These are phyloP conservation scores for Synergus umbraculus DNA, from an alignment of 2,888 invertebrate species.

Conservation along the genomic window DNA sequence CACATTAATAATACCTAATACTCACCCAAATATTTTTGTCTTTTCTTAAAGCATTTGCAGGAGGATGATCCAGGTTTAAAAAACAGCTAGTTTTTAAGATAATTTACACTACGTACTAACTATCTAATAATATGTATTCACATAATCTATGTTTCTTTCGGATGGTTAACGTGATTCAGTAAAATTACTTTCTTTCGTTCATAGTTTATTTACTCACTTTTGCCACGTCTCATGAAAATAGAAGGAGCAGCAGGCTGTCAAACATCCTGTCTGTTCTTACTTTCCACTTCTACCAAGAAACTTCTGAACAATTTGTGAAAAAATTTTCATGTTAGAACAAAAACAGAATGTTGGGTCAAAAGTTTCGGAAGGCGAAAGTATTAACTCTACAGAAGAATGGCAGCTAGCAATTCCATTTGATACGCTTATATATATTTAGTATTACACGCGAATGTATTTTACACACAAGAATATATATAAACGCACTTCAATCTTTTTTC, in stretches of 20 bases:
- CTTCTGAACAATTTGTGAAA: conserved; percentile 9
- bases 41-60: conserved; percentile 77
- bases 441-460: conserved; percentile 68
- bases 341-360: conserved; percentile 6
- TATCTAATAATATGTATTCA: conserved; percentile 70
- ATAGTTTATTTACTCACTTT: conserved; percentile 70
- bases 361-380: conserved; percentile 23
- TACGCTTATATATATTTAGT: conserved; percentile 64
- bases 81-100: conserved; percentile 75
- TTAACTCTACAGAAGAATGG: conserved; percentile 3
- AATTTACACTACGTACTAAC: conserved; percentile 66
- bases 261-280: conserved; percentile 22
- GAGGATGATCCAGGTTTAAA: conserved; percentile 78
- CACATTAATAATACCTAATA: conserved; percentile 70
- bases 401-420: conserved; percentile 47
- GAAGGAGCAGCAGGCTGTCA: conserved; percentile 52
- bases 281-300: conserved; percentile 18
- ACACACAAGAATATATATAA: conserved; percentile 65
- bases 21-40: conserved; percentile 75
- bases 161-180: conserved; percentile 73
- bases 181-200: conserved; percentile 68
- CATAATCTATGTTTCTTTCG: conserved; percentile 72
- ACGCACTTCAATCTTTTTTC: conserved; percentile 64
- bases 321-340: not conserved
- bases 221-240: conserved; percentile 68